phyloP scores from a whole-genome alignment of 2,888 invertebrate species.

The Caenorhabditis sulstoni region DNA sequence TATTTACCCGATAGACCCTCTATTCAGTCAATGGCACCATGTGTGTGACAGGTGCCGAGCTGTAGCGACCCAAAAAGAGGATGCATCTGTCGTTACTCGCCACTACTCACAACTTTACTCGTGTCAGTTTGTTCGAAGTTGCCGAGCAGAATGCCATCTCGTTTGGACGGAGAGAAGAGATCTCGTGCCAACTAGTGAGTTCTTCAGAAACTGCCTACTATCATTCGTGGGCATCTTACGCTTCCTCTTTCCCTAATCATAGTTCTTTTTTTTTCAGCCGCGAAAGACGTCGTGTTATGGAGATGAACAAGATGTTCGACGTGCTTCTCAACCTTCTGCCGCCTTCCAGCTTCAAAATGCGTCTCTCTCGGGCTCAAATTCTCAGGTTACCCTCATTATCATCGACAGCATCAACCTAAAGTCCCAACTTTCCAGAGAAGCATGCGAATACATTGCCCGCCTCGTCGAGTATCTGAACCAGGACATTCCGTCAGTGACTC shows the following conservation, averaged over 20 bases:
- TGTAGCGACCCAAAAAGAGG: constrained; percentile 1
- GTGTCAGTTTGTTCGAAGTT: too few species aligned
- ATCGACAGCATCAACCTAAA: too few species aligned
- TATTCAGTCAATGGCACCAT: constrained; percentile 8
- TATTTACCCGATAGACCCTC: neutral
- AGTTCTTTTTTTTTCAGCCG: constrained; percentile 11
- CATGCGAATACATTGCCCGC: constrained; percentile 18
- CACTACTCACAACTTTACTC: constrained; percentile 1
- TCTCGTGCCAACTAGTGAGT: constrained; percentile 13
- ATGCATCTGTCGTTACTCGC: constrained; percentile 14
- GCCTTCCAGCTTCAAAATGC: constrained; percentile 13
- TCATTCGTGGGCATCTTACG: neutral
- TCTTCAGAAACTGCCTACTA: neutral
- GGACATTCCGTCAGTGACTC: neutral
- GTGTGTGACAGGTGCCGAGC: constrained; percentile 29
- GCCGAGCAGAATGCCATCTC: neutral
- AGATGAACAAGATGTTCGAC: constrained; percentile 36
- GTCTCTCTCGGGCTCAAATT: constrained; percentile 28
- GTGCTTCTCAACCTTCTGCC: constrained; percentile 26
- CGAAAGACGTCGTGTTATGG: constrained; percentile 21
- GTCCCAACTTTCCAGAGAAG: constrained; percentile 31
- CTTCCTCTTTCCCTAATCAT: neutral
- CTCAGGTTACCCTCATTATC: constrained; percentile 22
- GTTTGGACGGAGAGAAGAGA: neutral
- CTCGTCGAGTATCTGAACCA: constrained; percentile 2